Base-by-base conservation (phyloP, 92 coral and sea anemone genomes). In the Galaxea fascicularis region DNA sequence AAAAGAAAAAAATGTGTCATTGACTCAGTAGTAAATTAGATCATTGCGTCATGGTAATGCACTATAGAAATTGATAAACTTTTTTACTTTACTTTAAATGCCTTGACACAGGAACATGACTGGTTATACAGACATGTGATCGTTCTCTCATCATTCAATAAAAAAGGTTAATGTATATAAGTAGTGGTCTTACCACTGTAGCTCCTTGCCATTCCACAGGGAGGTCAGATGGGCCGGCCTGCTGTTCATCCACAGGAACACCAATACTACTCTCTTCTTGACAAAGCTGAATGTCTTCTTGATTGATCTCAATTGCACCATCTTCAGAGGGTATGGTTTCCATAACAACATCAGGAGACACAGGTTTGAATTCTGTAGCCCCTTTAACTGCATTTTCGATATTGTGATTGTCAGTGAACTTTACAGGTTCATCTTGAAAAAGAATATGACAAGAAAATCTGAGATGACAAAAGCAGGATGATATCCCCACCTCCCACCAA, bases 121-220 rank as follows among this genome's bases (percentile, higher is more conserved):
- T 46, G 56, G 56, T 15, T 49, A 10, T 49, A 15, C 17, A 49
- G 56, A 49, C 14, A 49, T 10, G 56, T 49, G 56, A 49, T 15
- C 14, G 13, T 49, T 49, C 17, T 49, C 56, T 10, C 56, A 10
- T 49, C 41, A 35, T 35, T 35, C 41, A 35, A 35, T 35, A 35
- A 35, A 35, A 35, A 35, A 35, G 41, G 41, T 35, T 6, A 35
- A 2, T 35, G 41, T 6, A 35, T 35, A 35, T 35, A 2, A 35
- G 41, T 35, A 35, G 41, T 57, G 63, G 1, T 3, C 78, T 29
- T 74, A 83, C 87, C 87, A 62, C 54, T 64, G 87, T 57, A 13
- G 87, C 87, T 12, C 80, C 82, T 22, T 62, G 87, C 87, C 87
- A 83, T 53, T 83, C 87, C 77, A 64, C 73, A 68, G 87, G 87